These are phyloP conservation scores for Gisinianus flammeolus DNA, from an alignment of 2,888 invertebrate genomes.

Conservation along the genomic window DNA sequence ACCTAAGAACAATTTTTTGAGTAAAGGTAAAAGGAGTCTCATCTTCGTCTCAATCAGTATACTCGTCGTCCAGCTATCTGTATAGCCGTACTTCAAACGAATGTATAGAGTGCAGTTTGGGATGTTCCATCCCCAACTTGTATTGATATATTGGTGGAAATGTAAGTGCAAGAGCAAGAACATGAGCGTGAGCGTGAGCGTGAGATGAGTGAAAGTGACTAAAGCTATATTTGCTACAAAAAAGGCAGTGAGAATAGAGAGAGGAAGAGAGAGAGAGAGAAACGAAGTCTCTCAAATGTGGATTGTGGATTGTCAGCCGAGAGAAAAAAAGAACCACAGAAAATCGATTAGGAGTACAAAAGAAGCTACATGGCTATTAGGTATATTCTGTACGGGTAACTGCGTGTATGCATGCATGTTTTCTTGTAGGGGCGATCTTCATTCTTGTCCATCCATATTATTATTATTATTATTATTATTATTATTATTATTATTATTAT, in stretches of 20 bases:
- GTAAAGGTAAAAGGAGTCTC: no score
- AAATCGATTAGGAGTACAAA: conserved; percentile 32
- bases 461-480: no score
- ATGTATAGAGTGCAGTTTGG: no score
- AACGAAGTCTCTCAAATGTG: conserved; percentile 19
- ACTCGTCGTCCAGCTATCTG: no score
- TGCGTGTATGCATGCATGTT: neutral
- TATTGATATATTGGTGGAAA: no score
- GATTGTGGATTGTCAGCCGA: conserved; percentile 24
- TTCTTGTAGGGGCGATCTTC: neutral
- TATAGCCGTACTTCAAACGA: no score
- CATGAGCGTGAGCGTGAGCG: no score
- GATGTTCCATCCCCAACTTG: no score
- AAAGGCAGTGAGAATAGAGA: neutral
- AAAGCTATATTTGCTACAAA: neutral
- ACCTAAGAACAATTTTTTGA: no score
- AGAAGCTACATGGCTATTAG: neutral
- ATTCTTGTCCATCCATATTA: conserved; percentile 23
- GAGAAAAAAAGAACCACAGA: conserved; percentile 24
- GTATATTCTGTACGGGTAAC: neutral
- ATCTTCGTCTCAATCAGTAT: no score
- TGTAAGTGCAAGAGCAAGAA: no score
- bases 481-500: no score
- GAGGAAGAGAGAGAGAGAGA: neutral
- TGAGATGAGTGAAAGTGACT: neutral